Evolutionary conservation across 2,113 vertebrate species (phyloP).

Genomic region (Istiophorus platypterus): DNA sequence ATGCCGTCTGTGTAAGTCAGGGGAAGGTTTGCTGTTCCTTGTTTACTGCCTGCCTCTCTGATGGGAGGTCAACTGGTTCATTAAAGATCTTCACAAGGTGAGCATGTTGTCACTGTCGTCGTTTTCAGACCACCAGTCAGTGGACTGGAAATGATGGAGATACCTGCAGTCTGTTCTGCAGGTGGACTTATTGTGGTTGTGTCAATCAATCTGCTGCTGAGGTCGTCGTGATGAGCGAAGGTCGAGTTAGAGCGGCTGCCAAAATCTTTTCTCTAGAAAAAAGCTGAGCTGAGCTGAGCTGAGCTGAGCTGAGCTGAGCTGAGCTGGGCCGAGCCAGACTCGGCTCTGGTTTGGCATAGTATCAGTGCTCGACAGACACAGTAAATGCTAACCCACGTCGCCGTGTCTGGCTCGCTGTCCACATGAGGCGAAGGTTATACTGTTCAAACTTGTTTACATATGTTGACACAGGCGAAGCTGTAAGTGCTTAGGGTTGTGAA

Average conservation of each 20-base stretch:
- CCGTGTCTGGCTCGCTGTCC: too few species aligned
- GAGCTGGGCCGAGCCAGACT: too few species aligned
- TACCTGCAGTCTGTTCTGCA: slow-evolving; percentile 9
- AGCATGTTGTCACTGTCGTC: background rate
- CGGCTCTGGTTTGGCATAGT: too few species aligned
- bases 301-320: too few species aligned
- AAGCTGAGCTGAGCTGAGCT: too few species aligned
- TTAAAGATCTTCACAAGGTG: background rate
- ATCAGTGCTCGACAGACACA: too few species aligned
- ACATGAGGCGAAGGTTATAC: too few species aligned
- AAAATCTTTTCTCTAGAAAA: background rate
- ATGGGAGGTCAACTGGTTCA: slow-evolving; percentile 35
- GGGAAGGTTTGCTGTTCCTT: background rate
- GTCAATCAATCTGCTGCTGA: background rate
- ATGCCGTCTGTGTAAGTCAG: background rate
- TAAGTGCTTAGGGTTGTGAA: too few species aligned
- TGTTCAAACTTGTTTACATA: too few species aligned
- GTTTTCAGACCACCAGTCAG: background rate
- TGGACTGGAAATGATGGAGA: background rate
- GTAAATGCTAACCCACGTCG: too few species aligned
- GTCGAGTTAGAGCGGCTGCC: background rate
- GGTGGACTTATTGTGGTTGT: background rate
- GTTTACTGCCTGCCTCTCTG: slow-evolving; percentile 8
- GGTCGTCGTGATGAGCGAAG: too few species aligned
- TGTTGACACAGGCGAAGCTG: too few species aligned